A percentile compares a stretch with the other conserved stretches of the same genome.
Evolutionary conservation across 2,113 vertebrate genomes (phyloP).

Genomic region (Limanda limanda): DNA sequence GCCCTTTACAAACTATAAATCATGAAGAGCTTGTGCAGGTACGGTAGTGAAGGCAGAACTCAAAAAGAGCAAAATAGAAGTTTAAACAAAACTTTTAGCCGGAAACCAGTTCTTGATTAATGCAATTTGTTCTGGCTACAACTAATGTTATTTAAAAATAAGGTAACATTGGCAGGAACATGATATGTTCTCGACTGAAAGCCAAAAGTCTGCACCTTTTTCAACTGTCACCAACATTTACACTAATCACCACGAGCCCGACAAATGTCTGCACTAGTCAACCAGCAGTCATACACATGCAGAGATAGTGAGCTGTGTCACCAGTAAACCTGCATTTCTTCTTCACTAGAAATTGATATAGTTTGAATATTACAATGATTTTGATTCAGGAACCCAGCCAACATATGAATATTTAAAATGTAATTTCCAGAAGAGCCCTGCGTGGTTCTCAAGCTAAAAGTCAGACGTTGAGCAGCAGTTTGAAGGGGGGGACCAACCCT

Average conservation of each 20-base stretch:
- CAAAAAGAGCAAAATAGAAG: neutral
- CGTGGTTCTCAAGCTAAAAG: constrained; percentile 23
- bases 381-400: constrained; percentile 4
- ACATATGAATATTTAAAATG: neutral
- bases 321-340: too few relatives aligned
- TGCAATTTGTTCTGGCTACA: constrained; percentile 10
- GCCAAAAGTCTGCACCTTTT: neutral
- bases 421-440: constrained; percentile 20
- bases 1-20: constrained; percentile 51
- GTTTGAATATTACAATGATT: constrained; percentile 3
- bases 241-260: neutral
- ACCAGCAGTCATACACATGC: too few relatives aligned
- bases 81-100: neutral
- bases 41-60: neutral
- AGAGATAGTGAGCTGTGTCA: too few relatives aligned
- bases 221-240: neutral
- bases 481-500: constrained; percentile 12
- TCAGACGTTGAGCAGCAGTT: constrained; percentile 41
- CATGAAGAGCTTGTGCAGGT: constrained; percentile 6
- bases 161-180: neutral
- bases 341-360: too few relatives aligned
- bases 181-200: neutral
- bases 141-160: neutral
- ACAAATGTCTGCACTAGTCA: too few relatives aligned
- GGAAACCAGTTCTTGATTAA: constrained; percentile 33